These are phyloP conservation scores for Saturnia pavonia DNA, from an alignment of 2,888 invertebrate genomes.

Conservation along the genomic window DNA sequence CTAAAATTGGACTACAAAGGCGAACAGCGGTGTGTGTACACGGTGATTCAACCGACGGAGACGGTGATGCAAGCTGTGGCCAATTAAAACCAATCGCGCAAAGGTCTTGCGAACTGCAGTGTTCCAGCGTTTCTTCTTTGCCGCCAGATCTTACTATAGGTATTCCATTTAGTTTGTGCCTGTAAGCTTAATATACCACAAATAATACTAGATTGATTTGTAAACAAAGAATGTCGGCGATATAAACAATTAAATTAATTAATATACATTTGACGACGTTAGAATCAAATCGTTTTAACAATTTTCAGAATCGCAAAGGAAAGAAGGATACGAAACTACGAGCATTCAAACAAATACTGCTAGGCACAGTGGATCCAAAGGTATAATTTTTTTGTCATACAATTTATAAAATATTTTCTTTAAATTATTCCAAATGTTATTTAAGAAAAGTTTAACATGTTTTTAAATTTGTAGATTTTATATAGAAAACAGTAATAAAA, in stretches of 20 bases:
- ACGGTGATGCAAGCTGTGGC: constrained; percentile 56
- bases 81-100: constrained; percentile 58
- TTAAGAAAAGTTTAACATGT: not conserved
- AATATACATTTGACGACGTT: not conserved
- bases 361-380: constrained; percentile 41
- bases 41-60: constrained; percentile 41
- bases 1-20: constrained; percentile 63
- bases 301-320: constrained; percentile 60
- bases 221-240: not conserved
- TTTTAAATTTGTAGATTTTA: not conserved
- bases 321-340: constrained; percentile 36
- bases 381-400: constrained; percentile 32
- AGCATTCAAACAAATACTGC: constrained; percentile 34
- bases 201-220: not conserved
- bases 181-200: not conserved
- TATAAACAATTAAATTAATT: not conserved
- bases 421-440: not conserved
- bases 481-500: not conserved
- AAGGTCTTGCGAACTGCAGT: constrained; percentile 47
- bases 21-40: constrained; percentile 78
- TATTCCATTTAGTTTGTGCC: constrained; percentile 27
- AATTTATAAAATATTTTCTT: not conserved
- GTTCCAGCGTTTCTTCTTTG: constrained; percentile 34
- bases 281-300: not conserved
- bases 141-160: constrained; percentile 52